Conservation (phyloP, 2,113 vertebrate genomes). For the Trichechus manatus region DNA sequence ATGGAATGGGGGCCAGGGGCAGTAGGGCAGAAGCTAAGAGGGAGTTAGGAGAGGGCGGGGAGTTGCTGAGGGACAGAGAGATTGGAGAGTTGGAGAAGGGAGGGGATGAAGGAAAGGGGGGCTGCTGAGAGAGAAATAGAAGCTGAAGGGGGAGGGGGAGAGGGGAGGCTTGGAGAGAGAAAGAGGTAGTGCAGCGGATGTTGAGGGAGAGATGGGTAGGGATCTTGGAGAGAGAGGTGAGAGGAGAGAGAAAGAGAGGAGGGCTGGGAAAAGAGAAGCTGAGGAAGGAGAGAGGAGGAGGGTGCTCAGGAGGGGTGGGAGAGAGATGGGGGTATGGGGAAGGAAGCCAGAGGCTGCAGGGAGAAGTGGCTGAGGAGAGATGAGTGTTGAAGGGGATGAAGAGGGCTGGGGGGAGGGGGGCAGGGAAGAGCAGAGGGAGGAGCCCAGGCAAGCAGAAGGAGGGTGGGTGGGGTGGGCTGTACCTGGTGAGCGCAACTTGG, state of each 20-base stretch:
- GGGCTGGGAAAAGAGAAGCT: not conserved
- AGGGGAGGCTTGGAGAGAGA: not conserved
- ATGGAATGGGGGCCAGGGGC: not conserved
- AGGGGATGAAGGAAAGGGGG: not conserved
- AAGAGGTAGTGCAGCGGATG: not conserved
- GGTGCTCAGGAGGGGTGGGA: not conserved
- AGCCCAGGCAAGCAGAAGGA: not conserved
- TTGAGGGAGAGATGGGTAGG: not conserved
- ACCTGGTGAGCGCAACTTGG: slow-evolving; percentile 98
- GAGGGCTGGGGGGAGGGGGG: not conserved
- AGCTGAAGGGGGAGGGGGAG: not conserved
- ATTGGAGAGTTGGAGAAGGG: not conserved
- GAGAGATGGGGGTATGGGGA: not conserved
- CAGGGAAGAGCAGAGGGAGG: not conserved
- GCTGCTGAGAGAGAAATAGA: not conserved
- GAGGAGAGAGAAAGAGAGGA: not conserved
- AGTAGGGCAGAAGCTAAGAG: not conserved
- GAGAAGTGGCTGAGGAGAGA: not conserved
- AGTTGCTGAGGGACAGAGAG: not conserved
- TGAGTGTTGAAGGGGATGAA: no score
- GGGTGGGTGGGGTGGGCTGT: not conserved
- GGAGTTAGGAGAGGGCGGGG: not conserved
- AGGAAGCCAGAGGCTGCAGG: not conserved
- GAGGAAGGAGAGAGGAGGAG: not conserved
- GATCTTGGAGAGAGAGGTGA: not conserved